Percentiles rank a stretch among this genome's conserved stretches.
phyloP scores from a whole-genome alignment of 2,888 invertebrate species.

The Andrena dorsata region DNA sequence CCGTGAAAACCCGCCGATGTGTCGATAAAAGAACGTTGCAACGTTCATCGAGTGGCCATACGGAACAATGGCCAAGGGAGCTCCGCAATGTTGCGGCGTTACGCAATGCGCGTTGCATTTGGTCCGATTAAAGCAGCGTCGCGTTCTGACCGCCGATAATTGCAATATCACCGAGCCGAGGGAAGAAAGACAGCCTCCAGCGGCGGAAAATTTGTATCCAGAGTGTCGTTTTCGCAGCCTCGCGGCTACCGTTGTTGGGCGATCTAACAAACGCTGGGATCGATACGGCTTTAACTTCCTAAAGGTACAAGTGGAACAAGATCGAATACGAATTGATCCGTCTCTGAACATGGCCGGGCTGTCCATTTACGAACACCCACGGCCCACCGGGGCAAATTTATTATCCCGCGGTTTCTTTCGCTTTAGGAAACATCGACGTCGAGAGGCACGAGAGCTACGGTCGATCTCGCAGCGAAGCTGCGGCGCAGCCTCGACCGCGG shows the following conservation, averaged over 20 bases:
- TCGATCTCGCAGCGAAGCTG: not conserved
- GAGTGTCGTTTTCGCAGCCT: slow-evolving; percentile 32
- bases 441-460: not conserved
- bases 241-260: slow-evolving; percentile 35
- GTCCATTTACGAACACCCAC: slow-evolving; percentile 48
- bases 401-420: slow-evolving; percentile 45
- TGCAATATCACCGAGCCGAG: not conserved
- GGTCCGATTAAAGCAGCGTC: slow-evolving; percentile 10
- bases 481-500: not conserved
- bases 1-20: slow-evolving; percentile 48
- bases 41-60: slow-evolving; percentile 30
- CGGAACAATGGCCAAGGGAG: slow-evolving; percentile 25
- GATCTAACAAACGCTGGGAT: slow-evolving; percentile 11
- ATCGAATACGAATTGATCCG: slow-evolving; percentile 49
- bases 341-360: slow-evolving; percentile 42
- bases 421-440: slow-evolving; percentile 49
- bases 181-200: not conserved
- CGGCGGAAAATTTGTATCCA: slow-evolving; percentile 52
- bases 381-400: slow-evolving; percentile 46
- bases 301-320: slow-evolving; percentile 48
- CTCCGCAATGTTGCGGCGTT: not conserved
- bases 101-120: slow-evolving; percentile 6
- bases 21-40: slow-evolving; percentile 32
- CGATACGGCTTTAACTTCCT: slow-evolving; percentile 11
- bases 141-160: slow-evolving; percentile 8